phyloP scores from a whole-genome alignment of 1,140 invertebrate species.

The Aphis craccivora region DNA sequence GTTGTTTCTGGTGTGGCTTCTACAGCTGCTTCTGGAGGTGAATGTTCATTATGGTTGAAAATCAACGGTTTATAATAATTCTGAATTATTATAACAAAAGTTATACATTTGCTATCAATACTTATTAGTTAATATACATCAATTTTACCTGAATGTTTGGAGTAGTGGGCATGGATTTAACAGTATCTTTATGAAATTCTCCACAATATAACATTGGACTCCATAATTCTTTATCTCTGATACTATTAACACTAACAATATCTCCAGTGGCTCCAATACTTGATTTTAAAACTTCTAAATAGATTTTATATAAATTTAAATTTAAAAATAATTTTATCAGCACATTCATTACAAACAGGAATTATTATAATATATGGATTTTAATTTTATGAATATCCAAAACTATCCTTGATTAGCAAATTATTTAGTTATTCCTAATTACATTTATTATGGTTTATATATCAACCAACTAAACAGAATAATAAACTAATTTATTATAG shows the following conservation, averaged over 20 bases:
- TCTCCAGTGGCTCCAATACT: conserved; percentile 47
- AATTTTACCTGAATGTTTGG: conserved; percentile 49
- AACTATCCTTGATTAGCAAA: not conserved
- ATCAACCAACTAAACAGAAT: too few species aligned
- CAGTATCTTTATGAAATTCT: conserved; percentile 47
- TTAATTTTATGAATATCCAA: not conserved
- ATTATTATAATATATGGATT: not conserved
- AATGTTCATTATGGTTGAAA: conserved; percentile 68
- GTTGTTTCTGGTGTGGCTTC: conserved; percentile 89
- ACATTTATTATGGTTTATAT: too few species aligned
- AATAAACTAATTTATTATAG: not conserved
- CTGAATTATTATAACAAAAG: not conserved
- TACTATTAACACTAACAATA: conserved; percentile 59
- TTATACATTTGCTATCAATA: not conserved
- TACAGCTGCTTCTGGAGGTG: conserved; percentile 81
- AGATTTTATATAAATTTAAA: not conserved
- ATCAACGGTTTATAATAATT: conserved; percentile 57
- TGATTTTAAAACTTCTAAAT: conserved; percentile 40
- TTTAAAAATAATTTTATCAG: too few species aligned
- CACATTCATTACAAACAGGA: not conserved
- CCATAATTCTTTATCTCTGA: conserved; percentile 60
- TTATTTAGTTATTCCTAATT: not conserved
- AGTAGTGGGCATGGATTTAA: conserved; percentile 40
- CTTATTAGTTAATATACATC: not conserved
- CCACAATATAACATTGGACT: conserved; percentile 60